Conservation (phyloP, 2,113 vertebrate species). For the Paralichthys olivaceus region DNA sequence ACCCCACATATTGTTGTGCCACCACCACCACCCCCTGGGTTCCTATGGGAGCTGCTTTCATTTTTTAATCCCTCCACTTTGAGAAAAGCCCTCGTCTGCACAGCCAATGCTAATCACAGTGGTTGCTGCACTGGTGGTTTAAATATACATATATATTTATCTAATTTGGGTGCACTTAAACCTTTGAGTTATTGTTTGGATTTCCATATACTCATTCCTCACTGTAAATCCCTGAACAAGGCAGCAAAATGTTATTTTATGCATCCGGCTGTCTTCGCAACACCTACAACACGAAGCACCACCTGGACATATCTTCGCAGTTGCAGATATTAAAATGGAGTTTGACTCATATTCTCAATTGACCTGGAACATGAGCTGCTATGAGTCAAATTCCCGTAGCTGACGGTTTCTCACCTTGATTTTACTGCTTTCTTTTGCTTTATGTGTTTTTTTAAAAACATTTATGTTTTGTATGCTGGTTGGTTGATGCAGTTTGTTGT, state of each 20-base stretch:
- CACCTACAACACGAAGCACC: slow-evolving; percentile 10
- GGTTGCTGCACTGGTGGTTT: slow-evolving; percentile 15
- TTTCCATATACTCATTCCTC: slow-evolving; percentile 45
- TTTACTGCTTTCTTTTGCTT: background rate
- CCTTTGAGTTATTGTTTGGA: slow-evolving; percentile 47
- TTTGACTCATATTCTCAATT: slow-evolving; percentile 35
- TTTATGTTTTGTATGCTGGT: too few relatives aligned
- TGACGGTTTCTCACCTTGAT: background rate
- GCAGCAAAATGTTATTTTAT: slow-evolving; percentile 2
- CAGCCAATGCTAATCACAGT: slow-evolving; percentile 51
- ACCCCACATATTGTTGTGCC: slow-evolving; percentile 50
- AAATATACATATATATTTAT: background rate
- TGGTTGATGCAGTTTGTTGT: background rate
- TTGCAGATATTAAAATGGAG: slow-evolving; percentile 43
- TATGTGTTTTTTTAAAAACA: background rate
- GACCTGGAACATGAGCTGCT: slow-evolving; percentile 46
- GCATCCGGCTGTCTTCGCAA: slow-evolving; percentile 19
- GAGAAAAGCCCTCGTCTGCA: slow-evolving; percentile 33
- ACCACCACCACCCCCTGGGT: background rate
- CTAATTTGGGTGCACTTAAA: slow-evolving; percentile 41
- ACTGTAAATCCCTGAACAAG: slow-evolving; percentile 42
- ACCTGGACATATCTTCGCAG: slow-evolving; percentile 29
- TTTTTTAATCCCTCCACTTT: slow-evolving; percentile 64
- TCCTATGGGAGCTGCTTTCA: slow-evolving; percentile 60
- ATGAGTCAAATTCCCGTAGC: slow-evolving; percentile 4